Conservation (phyloP, 2,113 vertebrate species). For the Gnathonemus longibarbis region DNA sequence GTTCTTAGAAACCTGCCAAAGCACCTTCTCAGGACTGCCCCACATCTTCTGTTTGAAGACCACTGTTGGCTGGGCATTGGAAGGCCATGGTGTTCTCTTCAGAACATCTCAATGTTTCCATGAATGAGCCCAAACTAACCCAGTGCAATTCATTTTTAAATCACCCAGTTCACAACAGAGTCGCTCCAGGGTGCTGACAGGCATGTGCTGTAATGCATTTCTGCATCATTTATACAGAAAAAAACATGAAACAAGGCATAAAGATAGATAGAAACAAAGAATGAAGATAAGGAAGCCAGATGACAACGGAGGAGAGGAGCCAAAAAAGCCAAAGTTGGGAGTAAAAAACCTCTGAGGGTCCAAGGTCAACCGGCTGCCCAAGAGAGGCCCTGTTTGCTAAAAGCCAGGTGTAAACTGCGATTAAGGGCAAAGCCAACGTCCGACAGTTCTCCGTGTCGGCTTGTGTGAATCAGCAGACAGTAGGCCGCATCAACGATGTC, state of each 20-base stretch:
- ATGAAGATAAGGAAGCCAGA: background rate
- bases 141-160: background rate
- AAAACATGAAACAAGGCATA: background rate
- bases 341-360: background rate
- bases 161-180: background rate
- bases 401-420: background rate
- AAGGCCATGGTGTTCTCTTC: background rate
- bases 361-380: background rate
- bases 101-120: background rate
- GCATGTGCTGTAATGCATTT: background rate
- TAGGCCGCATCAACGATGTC: background rate
- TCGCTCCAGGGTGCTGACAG: background rate
- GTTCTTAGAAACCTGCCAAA: background rate
- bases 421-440: background rate
- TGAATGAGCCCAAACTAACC: background rate
- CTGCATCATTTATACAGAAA: background rate
- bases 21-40: background rate
- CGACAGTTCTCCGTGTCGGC: background rate
- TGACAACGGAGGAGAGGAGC: background rate
- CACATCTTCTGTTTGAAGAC: background rate
- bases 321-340: background rate
- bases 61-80: background rate
- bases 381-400: background rate
- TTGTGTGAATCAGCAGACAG: background rate
- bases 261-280: background rate